phyloP scores from a whole-genome alignment of 2,113 vertebrate species.

The Pandion haliaetus region DNA sequence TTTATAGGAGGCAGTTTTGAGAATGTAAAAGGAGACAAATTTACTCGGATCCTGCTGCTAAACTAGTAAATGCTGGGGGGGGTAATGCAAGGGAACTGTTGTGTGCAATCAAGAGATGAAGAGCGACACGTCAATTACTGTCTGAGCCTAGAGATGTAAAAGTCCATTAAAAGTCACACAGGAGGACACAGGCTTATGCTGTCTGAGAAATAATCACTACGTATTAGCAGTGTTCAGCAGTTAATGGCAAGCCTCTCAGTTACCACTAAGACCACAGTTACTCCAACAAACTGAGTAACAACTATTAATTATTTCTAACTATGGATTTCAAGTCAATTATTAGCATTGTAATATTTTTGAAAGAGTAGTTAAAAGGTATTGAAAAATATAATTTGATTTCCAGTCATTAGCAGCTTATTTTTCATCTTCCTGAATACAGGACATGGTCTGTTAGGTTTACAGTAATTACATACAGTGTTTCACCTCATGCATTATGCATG shows the following conservation, averaged over 20 bases:
- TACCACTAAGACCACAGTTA: not conserved
- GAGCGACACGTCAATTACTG: not conserved
- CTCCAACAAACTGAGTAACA: not conserved
- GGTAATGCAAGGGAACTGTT: not conserved
- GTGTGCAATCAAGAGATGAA: not conserved
- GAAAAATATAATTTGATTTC: constrained; percentile 13
- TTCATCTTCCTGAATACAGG: not conserved
- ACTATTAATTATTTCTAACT: constrained; percentile 13
- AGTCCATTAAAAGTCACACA: not conserved
- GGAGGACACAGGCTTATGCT: not conserved
- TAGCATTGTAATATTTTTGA: constrained; percentile 11
- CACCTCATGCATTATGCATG: not conserved
- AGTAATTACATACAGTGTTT: not conserved
- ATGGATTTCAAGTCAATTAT: constrained; percentile 1
- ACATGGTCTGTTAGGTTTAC: not conserved
- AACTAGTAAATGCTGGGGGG: not conserved
- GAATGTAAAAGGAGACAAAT: not conserved
- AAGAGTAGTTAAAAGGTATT: constrained; percentile 22
- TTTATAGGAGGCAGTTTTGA: not conserved
- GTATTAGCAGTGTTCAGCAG: not conserved
- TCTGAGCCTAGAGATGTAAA: not conserved
- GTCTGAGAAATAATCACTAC: constrained; percentile 26
- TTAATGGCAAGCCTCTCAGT: not conserved
- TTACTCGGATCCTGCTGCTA: not conserved
- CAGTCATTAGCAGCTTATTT: constrained; percentile 20